A percentile compares a stretch with the other conserved stretches of the same genome.
These are phyloP conservation scores for Lerista edwardsae DNA, from an alignment of 2,797 vertebrate genomes.

Conservation along the genomic window DNA sequence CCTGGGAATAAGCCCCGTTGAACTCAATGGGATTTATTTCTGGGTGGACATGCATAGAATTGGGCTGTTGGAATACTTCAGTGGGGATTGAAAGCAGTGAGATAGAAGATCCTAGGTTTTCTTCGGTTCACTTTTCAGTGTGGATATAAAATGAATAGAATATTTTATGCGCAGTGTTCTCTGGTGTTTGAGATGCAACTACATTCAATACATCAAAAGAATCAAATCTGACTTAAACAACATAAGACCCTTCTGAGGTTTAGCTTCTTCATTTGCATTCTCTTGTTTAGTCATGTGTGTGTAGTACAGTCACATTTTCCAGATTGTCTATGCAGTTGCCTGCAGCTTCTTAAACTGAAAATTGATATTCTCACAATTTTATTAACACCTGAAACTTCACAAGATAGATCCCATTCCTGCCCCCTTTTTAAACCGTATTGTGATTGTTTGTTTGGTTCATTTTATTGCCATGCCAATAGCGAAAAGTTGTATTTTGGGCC, in stretches of 20 bases:
- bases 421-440: neutral
- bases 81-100: too few species aligned
- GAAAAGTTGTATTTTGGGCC: neutral
- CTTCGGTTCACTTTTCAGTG: neutral
- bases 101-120: neutral
- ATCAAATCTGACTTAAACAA: neutral
- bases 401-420: neutral
- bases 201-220: too few species aligned
- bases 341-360: neutral
- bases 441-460: constrained; percentile 12
- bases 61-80: too few species aligned
- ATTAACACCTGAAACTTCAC: neutral
- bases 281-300: neutral
- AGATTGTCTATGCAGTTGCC: neutral
- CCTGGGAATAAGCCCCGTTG: too few species aligned
- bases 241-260: neutral
- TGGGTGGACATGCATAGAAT: too few species aligned
- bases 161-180: neutral
- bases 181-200: neutral
- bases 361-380: constrained; percentile 7
- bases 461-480: neutral
- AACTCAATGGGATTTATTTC: too few species aligned
- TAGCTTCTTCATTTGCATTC: neutral
- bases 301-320: neutral
- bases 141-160: too few species aligned